Evolutionary conservation across 2,888 invertebrate species (phyloP).

Genomic region (Diaprepes abbreviatus): DNA sequence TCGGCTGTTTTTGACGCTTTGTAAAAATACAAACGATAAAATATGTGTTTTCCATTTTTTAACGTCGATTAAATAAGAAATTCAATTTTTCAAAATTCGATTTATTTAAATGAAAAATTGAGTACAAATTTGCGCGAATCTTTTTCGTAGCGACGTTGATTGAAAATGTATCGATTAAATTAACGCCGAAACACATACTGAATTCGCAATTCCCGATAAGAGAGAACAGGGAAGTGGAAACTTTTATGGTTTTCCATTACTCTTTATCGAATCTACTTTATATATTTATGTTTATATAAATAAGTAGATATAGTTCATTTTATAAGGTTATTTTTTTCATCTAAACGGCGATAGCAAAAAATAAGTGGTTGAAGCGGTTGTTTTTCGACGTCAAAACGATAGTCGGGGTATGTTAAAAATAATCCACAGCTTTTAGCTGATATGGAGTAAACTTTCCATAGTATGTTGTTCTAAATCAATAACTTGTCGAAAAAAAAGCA

Average conservation of each 20-base stretch:
- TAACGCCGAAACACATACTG: not conserved
- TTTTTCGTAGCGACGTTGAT: slow-evolving; percentile 39
- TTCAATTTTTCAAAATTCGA: slow-evolving; percentile 7
- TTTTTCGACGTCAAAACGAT: no score
- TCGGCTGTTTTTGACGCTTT: not conserved
- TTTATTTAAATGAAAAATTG: slow-evolving; percentile 26
- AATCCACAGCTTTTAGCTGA: no score
- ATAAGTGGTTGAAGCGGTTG: no score
- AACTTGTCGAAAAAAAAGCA: no score
- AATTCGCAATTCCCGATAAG: slow-evolving; percentile 16
- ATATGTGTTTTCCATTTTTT: not conserved
- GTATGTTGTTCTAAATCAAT: no score
- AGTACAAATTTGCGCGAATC: slow-evolving; percentile 35
- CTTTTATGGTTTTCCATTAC: not conserved
- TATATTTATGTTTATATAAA: not conserved
- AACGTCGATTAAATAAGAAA: not conserved
- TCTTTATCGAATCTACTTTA: not conserved
- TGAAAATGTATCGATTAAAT: slow-evolving; percentile 47
- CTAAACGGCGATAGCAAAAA: no score
- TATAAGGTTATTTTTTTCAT: no score
- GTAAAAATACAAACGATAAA: not conserved
- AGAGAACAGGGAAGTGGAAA: slow-evolving; percentile 10
- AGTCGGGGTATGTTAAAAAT: no score
- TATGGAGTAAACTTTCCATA: no score
- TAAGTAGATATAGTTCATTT: no score